phyloP scores from a whole-genome alignment of 2,888 invertebrate species.

The Dynastes grantii region DNA sequence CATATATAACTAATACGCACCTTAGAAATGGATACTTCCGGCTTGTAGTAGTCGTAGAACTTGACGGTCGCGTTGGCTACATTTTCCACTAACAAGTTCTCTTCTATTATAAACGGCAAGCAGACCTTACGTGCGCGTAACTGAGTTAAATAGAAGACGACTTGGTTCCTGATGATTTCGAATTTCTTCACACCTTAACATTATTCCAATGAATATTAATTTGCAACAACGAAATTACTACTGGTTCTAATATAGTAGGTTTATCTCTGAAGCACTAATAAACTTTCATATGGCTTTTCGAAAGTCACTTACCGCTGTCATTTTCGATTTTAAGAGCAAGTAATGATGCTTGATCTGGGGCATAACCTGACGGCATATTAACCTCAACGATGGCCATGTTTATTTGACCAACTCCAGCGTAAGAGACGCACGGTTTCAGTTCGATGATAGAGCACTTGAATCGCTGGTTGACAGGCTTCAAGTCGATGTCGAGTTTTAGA shows the following conservation, averaged over 20 bases:
- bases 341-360: constrained; percentile 75
- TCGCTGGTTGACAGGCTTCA: constrained; percentile 68
- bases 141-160: constrained; percentile 73
- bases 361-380: constrained; percentile 77
- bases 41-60: constrained; percentile 79
- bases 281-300: too few relatives aligned
- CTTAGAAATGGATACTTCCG: constrained; percentile 70
- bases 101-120: constrained; percentile 71
- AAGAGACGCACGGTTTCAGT: constrained; percentile 67
- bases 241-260: not conserved
- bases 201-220: not conserved
- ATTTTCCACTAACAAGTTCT: constrained; percentile 70
- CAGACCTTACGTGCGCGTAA: constrained; percentile 70
- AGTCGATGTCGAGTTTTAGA: constrained; percentile 71
- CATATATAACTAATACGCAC: constrained; percentile 63
- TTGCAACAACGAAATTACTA: too few relatives aligned
- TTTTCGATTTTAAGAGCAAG: constrained; percentile 62
- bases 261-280: not conserved
- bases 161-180: constrained; percentile 71
- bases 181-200: constrained; percentile 72
- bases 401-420: constrained; percentile 70
- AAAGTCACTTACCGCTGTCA: not conserved
- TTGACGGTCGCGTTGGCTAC: constrained; percentile 73
- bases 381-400: constrained; percentile 79
- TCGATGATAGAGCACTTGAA: constrained; percentile 71